Conservation (phyloP, 2,113 vertebrate genomes). For the Callithrix jacchus region DNA sequence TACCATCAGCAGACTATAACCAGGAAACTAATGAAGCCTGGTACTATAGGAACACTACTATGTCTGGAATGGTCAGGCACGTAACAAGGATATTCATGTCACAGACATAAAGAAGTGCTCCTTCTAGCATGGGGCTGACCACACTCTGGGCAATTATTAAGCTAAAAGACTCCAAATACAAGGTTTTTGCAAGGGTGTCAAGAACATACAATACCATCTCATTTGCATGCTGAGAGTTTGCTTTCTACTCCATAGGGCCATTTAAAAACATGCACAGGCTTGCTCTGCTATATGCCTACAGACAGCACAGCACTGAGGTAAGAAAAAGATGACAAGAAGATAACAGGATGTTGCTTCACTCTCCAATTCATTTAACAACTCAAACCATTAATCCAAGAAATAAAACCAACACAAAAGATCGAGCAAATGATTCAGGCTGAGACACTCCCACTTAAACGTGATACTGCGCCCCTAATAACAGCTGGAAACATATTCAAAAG, state of each 20-base stretch:
- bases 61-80: not conserved
- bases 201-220: not conserved
- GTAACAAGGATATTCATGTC: not conserved
- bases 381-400: constrained; percentile 38
- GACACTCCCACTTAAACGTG: not conserved
- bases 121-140: not conserved
- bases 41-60: not conserved
- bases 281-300: not conserved
- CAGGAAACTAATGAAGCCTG: constrained; percentile 33
- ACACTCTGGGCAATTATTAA: not conserved
- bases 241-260: not conserved
- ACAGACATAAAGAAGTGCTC: not conserved
- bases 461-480: not conserved
- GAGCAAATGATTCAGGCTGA: not conserved
- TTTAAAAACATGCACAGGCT: not conserved
- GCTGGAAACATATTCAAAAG: not conserved
- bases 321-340: constrained; percentile 14
- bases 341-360: not conserved
- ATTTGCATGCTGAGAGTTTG: constrained; percentile 22
- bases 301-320: not conserved
- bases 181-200: not conserved
- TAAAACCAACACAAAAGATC: constrained; percentile 19
- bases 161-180: not conserved
- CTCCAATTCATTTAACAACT: constrained; percentile 36
- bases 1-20: not conserved